Evolutionary conservation across 2,888 invertebrate genomes (phyloP).

Genomic region (Pristionchus arcanus): DNA sequence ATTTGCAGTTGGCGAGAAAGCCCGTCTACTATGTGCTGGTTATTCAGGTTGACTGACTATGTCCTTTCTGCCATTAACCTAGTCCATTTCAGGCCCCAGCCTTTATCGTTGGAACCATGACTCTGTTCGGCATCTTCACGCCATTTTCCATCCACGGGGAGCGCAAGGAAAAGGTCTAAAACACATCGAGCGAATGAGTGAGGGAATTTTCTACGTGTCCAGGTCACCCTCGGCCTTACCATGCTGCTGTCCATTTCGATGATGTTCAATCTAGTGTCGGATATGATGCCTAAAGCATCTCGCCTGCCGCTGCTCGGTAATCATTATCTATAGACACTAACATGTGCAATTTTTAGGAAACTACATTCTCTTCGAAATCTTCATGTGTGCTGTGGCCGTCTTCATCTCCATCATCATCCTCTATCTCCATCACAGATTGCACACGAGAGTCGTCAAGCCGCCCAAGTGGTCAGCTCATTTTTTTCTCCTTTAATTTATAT

Average conservation of each 20-base stretch:
- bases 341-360: conserved; percentile 56
- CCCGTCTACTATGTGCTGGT: conserved; percentile 66
- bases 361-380: conserved; percentile 64
- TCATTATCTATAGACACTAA: neutral
- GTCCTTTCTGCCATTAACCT: neutral
- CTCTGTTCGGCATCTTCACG: conserved; percentile 70
- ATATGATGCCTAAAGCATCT: conserved; percentile 72
- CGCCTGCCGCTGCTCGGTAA: conserved; percentile 66
- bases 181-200: no score
- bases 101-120: conserved; percentile 66
- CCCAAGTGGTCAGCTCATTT: no score
- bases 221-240: conserved; percentile 65
- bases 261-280: conserved; percentile 69
- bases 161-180: conserved; percentile 62
- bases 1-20: conserved; percentile 60
- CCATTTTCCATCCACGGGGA: conserved; percentile 64
- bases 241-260: conserved; percentile 70
- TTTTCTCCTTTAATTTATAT: no score
- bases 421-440: no score
- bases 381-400: conserved; percentile 62
- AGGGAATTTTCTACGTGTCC: neutral
- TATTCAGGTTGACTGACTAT: conserved; percentile 56
- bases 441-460: no score
- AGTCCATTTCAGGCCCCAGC: conserved; percentile 61
- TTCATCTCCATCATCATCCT: no score